Base-by-base conservation (phyloP, 2,888 invertebrate genomes). In the Leptinotarsa rubiginosa region DNA sequence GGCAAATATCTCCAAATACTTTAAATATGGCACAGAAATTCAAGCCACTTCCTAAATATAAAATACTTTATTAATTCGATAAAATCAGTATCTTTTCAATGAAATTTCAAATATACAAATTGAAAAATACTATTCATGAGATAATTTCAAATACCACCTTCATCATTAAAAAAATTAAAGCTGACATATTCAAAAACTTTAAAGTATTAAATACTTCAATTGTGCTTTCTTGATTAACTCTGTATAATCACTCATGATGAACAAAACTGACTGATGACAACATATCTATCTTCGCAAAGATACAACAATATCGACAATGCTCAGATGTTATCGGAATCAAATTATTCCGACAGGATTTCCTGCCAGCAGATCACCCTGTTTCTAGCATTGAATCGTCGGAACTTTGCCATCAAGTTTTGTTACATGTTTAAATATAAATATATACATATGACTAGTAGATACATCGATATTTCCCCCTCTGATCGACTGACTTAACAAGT, bases 381-480 rank as follows among this genome's bases (percentile, higher is more conserved):
- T 70, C 49, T 64, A 77, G 77, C 78, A 77, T 76, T 77, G 79
- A 80, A 80, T 78, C 80, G 77, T 79, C 73, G 71, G 74, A 70
- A 72, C 72, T 75, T 70, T 67, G 68, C 65, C 69, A 62, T 76
- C 75, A 78, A 78, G 77, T 77, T 77, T 77, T 76, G 75, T 81
- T 80, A 82, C 77, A 80, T 77, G 77, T 76, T 78, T 76, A 75
- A 77, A 73, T 76, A 74, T 71, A 47, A 64, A 73, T 86, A 85
- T 85, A 83, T 85, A 86, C 85, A 86, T 81, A 84, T 86, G 86
- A 86, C 86, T 86, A 86, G 86, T 84, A 84, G 82, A 84, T 70
- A 41, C 62, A 62, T 62, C 62, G 62, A 81, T 83, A 70, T 75
- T 79, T 81, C 80, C 81, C 81, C 83, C 81, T 81, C 83, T 80